phyloP scores from a whole-genome alignment of 1,140 invertebrate species.

The Daktulosphaira vitifoliae region DNA sequence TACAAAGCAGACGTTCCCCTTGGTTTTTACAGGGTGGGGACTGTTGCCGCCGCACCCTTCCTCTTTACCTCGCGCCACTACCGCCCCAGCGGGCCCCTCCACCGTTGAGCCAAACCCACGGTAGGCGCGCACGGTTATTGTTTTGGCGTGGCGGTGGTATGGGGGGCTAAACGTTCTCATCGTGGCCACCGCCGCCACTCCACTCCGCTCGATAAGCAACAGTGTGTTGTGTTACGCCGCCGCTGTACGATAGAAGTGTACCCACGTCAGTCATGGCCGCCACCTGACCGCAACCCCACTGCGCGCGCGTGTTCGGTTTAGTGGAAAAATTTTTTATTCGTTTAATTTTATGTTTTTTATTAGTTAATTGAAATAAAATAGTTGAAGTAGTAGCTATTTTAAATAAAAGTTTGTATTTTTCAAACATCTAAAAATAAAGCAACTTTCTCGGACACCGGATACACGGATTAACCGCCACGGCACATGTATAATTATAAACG shows the following conservation, averaged over 20 bases:
- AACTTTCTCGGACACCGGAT: neutral
- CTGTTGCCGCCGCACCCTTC: slow-evolving; percentile 24
- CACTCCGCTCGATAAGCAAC: neutral
- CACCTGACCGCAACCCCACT: slow-evolving; percentile 31
- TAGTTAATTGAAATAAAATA: no score
- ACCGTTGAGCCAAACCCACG: slow-evolving; percentile 4
- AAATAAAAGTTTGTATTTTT: no score
- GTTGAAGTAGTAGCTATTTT: no score
- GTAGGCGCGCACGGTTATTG: neutral
- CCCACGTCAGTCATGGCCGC: slow-evolving; percentile 25
- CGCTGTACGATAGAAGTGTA: neutral
- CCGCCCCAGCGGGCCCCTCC: neutral
- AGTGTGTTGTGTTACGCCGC: neutral
- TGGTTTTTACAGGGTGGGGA: slow-evolving; percentile 4
- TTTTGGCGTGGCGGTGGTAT: neutral
- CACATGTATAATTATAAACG: slow-evolving; percentile 28
- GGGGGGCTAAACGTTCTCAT: slow-evolving; percentile 30
- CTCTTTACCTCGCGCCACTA: slow-evolving; percentile 1
- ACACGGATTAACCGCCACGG: slow-evolving; percentile 18
- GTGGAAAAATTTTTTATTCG: slow-evolving; percentile 14
- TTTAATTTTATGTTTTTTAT: no score
- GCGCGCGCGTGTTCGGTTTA: slow-evolving; percentile 8
- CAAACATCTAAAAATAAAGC: no score
- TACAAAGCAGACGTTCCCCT: slow-evolving; percentile 29
- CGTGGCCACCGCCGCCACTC: slow-evolving; percentile 25